Base-by-base conservation (phyloP, 2,113 vertebrate species). In the Suricata suricatta region DNA sequence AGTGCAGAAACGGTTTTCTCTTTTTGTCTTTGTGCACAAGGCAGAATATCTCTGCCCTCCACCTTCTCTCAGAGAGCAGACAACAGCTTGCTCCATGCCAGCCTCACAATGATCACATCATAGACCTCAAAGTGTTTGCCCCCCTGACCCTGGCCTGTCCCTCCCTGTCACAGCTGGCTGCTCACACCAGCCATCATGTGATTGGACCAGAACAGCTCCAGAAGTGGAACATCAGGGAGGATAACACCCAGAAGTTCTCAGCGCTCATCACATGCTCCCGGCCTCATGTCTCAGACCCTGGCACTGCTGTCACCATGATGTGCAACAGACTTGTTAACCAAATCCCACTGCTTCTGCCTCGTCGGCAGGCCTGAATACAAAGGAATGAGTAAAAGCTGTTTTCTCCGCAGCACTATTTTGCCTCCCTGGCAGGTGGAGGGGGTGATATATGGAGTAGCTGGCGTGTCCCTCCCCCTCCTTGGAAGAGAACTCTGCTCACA, bases 371-470 rank as follows among this genome's bases (percentile, higher is more conserved):
- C 90, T 64, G 44, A 19, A 33, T 76, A 96, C 89, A 97, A 98
- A 97, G 90, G 92, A 97, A 96, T 94, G 88, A 97, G 88, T 95
- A 97, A 98, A 96, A 96, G 92, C 90, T 94, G 77, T 96, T 97
- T 97, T 97, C 94, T 64, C 97, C 47, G 19, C 96, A 95, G 97
- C 95, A 47, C 81, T 94, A 69, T 94, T 93, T 97, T 15, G 76
- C 95, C 96, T 98, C 96, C 91, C 97, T 97, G 96, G 97, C 97
- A 97, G 95, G 95, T 96, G 97, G 97, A 98, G 79, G 88, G 89
- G 77, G 60, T 95, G 96, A 97, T 96, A 38, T 79, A 87, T 83
- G 76, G 93, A 93, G 71, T 82, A 86, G 74, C 80, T 96, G 93
- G 97, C 95, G 95, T 90, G 83, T 96, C 92, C 92, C 96, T 96